Conservation (phyloP, 2,113 vertebrate genomes). For the Acanthisitta chloris region DNA sequence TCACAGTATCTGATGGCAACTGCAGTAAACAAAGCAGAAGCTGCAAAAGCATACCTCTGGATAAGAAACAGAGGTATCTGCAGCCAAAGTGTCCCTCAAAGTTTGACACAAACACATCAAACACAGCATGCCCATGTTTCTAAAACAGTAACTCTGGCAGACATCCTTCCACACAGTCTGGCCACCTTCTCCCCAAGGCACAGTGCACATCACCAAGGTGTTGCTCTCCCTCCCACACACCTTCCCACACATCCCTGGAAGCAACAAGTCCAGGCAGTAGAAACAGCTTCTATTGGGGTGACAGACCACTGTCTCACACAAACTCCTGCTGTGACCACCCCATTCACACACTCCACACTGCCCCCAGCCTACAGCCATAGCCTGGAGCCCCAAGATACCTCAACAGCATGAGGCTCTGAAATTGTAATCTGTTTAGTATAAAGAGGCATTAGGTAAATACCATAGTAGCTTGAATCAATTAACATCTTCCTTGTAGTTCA, state of each 20-base stretch:
- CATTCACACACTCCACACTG: rapidly evolving
- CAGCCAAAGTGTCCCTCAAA: neutral
- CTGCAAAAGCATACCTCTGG: neutral
- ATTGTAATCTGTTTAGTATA: neutral
- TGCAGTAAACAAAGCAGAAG: neutral
- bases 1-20: neutral
- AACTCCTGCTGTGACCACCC: neutral
- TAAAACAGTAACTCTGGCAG: neutral
- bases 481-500: neutral
- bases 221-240: too few species aligned
- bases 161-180: neutral
- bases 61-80: neutral
- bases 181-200: neutral
- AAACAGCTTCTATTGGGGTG: neutral
- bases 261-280: neutral
- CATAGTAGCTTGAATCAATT: neutral
- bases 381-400: too few species aligned
- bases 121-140: rapidly evolving
- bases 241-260: neutral
- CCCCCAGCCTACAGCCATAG: neutral
- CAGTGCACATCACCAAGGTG: neutral
- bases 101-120: neutral
- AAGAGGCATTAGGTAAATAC: neutral
- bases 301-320: neutral
- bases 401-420: neutral